Percentiles rank a stretch among this genome's conserved stretches.
Conservation (phyloP, 2,888 invertebrate species). For the Amiota minor region DNA sequence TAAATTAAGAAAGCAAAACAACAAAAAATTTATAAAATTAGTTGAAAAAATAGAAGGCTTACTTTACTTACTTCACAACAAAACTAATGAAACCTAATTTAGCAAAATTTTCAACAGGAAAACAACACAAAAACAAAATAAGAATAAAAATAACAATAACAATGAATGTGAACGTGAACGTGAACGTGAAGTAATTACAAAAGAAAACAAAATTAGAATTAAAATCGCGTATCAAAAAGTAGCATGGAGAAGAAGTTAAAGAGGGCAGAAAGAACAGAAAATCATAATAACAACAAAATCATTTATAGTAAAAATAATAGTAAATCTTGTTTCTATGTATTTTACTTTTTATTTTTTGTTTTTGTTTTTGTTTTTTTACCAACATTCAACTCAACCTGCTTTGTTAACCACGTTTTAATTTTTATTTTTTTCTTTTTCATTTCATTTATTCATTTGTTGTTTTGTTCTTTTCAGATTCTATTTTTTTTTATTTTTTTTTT, state of each 20-base stretch:
- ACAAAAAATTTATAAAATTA: not conserved
- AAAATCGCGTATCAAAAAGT: not conserved
- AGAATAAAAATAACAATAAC: too few relatives aligned
- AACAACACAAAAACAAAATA: not conserved
- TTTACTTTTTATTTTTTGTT: too few relatives aligned
- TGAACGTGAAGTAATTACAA: constrained; percentile 22
- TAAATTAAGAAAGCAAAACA: not conserved
- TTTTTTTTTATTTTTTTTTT: constrained; percentile 36
- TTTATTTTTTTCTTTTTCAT: constrained; percentile 37
- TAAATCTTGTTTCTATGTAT: constrained; percentile 23
- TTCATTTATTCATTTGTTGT: constrained; percentile 35
- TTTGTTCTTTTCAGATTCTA: constrained; percentile 27
- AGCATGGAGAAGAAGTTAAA: too few relatives aligned
- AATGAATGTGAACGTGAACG: too few relatives aligned
- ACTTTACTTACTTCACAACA: not conserved
- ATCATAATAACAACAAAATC: constrained; percentile 18
- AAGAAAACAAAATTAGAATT: constrained; percentile 11
- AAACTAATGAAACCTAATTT: not conserved
- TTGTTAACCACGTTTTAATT: constrained; percentile 15
- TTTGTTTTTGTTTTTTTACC: constrained; percentile 16
- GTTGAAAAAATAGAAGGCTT: not conserved
- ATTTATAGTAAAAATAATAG: constrained; percentile 42
- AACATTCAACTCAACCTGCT: constrained; percentile 4
- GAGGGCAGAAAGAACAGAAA: not conserved
- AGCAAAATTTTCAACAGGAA: not conserved